Evolutionary conservation across 2,113 vertebrate genomes (phyloP), one percentile per base, ranked within the genome.

Genomic region (Mus pahari): DNA sequence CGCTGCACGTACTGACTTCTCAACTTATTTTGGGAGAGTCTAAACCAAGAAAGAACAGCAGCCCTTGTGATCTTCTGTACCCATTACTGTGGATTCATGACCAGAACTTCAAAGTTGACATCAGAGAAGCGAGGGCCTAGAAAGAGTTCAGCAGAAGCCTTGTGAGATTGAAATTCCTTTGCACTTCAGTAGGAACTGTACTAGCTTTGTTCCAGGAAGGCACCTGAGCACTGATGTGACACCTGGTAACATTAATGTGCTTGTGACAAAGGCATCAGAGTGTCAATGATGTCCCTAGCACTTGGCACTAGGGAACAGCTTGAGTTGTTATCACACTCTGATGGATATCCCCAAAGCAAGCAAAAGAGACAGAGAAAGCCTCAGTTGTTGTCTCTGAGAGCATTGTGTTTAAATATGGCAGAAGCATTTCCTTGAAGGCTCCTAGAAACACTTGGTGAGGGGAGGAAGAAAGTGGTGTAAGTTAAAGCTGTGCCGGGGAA

Each of bases 401-500:
- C 22, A 48, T 24, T 8, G 31, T n/a, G 33, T 58, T 94, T 68
- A 78, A 77, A 94, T 58, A 11, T 2, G 50, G 0, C 0, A 22
- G 31, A 88, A 62, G 13, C 19, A 66, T 82, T 53, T 68, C 78
- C 17, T 13, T 13, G 39, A 68, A n/a, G 58, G 90, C 8, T 53
- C 81, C 83, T 62, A 53, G 42, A 92, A 95, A 86, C 42, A 74
- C 81, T 20, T 58, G 90, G 58, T 42, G 12, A 84, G 75, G 88
- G 31, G 58, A 26, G 36, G 78, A 33, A 82, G 73, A 87, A 82
- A 33, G 45, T 42, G 66, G 87, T 55, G 55, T 82, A 84, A 92
- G 73, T 78, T n/a, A 42, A 64, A 42, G 55, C 74, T 92, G 16
- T 90, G 60, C 86, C 68, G 92, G 45, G 84, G 86, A 95, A 96